Conservation (phyloP, 2,797 vertebrate species). For the Liasis olivaceus region DNA sequence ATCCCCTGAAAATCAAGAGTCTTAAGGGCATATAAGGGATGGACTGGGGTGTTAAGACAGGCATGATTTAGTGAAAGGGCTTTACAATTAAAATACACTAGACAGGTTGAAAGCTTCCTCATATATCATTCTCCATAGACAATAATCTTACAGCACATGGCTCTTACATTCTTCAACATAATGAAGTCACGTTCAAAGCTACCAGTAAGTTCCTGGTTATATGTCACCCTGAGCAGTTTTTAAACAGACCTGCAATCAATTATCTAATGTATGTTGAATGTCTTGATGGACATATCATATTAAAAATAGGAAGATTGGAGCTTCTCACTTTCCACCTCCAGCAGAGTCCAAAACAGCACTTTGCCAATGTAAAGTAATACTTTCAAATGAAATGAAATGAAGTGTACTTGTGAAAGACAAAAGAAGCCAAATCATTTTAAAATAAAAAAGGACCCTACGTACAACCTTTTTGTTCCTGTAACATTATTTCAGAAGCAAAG, state of each 20-base stretch:
- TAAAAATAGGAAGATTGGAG: not conserved
- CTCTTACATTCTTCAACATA: not conserved
- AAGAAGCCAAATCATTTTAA: not conserved
- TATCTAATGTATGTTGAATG: not conserved
- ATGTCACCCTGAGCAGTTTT: not conserved
- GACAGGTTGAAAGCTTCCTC: not conserved
- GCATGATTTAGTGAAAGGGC: not conserved
- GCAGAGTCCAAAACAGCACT: not conserved
- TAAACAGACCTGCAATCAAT: not conserved
- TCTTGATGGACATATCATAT: not conserved
- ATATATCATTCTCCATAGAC: not conserved
- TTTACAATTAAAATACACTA: not conserved
- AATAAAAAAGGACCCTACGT: not conserved
- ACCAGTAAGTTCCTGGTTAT: not conserved
- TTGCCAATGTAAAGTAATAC: not conserved
- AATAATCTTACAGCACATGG: not conserved
- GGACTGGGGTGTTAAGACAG: not conserved
- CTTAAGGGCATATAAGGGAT: not conserved
- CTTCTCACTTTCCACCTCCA: no score
- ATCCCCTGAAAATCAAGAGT: no score
- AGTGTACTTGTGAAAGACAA: not conserved
- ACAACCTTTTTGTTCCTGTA: not conserved
- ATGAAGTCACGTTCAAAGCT: rapidly evolving
- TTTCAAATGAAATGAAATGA: not conserved
- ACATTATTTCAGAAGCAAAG: not conserved